Conservation (phyloP, 2,113 vertebrate species). For the Tupaia tana region DNA sequence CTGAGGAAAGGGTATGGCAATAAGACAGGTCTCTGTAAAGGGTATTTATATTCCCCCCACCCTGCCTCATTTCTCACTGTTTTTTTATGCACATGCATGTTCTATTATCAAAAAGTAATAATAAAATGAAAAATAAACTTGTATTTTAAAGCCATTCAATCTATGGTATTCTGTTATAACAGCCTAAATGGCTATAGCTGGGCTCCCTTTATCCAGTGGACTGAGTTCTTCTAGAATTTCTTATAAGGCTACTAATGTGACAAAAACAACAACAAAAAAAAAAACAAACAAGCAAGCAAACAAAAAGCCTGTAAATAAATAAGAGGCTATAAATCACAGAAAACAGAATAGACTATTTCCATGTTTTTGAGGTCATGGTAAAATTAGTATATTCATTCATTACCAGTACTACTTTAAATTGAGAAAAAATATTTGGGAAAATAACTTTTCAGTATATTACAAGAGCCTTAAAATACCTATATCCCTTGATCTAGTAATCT, state of each 20-base stretch:
- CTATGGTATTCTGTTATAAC: background rate
- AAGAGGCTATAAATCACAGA: slow-evolving; percentile 25
- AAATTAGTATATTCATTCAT: background rate
- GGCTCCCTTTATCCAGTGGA: background rate
- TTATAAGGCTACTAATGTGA: too few species aligned
- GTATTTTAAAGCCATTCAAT: background rate
- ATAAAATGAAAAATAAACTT: too few species aligned
- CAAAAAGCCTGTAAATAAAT: background rate
- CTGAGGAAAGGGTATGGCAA: too few species aligned
- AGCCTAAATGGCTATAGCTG: background rate
- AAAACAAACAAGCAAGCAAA: too few species aligned
- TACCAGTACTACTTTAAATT: background rate
- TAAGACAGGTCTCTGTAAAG: too few species aligned
- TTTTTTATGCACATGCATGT: too few species aligned
- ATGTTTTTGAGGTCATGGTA: background rate
- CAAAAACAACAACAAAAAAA: too few species aligned
- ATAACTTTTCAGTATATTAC: background rate
- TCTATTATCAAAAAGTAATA: too few species aligned
- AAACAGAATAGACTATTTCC: background rate
- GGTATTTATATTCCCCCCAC: too few species aligned
- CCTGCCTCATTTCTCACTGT: too few species aligned
- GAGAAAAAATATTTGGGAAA: background rate
- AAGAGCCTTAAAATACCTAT: background rate
- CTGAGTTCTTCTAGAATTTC: background rate
- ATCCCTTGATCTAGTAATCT: background rate